Evolutionary conservation across 2,797 vertebrate species (phyloP).

Genomic region (Falco peregrinus): DNA sequence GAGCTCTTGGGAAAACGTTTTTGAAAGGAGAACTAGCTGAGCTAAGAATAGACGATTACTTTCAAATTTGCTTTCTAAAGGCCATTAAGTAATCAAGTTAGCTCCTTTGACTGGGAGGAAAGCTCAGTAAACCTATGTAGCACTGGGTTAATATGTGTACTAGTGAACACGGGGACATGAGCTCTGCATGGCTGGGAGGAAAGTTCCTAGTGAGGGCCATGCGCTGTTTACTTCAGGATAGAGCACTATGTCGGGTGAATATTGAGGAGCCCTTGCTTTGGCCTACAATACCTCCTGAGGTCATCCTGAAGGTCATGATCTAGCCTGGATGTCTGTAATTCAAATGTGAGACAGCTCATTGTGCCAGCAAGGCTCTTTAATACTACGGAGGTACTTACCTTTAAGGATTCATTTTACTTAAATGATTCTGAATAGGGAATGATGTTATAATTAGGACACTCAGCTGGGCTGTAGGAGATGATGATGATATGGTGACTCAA

Average conservation of each 20-base stretch:
- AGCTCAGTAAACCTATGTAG: neutral
- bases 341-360: neutral
- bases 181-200: neutral
- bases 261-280: neutral
- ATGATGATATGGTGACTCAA: constrained; percentile 43
- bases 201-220: neutral
- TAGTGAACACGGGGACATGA: neutral
- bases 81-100: constrained; percentile 5
- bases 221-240: neutral
- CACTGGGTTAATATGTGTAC: neutral
- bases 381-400: neutral
- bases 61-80: constrained; percentile 4
- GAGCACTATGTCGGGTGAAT: neutral
- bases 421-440: neutral
- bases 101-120: neutral
- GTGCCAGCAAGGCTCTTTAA: accelerated
- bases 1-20: neutral
- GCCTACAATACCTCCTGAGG: neutral
- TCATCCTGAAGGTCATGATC: neutral
- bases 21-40: neutral
- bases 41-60: neutral
- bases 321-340: neutral
- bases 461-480: constrained; percentile 4
- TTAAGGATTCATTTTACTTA: neutral
- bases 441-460: constrained; percentile 40